Conservation (phyloP, 2,113 vertebrate genomes). For the Mus pahari region DNA sequence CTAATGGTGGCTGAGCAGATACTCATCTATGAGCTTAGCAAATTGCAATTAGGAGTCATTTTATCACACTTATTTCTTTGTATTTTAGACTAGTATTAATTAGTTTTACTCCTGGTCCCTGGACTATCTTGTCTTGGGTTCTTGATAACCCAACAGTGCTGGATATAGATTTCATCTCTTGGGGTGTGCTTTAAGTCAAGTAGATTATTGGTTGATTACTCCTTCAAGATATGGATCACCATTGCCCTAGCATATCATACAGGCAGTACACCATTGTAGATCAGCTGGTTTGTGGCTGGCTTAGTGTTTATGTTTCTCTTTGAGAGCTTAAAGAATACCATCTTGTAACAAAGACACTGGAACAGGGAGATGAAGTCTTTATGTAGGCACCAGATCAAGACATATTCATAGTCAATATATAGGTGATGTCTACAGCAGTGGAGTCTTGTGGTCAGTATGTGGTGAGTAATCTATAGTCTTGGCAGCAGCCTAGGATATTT, state of each 20-base stretch:
- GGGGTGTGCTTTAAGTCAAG: neutral
- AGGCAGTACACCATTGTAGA: too few relatives aligned
- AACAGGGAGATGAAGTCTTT: neutral
- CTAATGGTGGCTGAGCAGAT: neutral
- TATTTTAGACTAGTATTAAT: neutral
- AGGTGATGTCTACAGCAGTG: neutral
- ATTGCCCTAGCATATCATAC: neutral
- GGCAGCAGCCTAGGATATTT: neutral
- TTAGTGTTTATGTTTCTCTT: neutral
- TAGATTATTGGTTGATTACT: neutral
- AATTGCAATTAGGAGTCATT: neutral
- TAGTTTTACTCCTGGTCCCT: neutral
- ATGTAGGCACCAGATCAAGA: neutral
- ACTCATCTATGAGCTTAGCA: neutral
- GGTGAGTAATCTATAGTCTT: neutral
- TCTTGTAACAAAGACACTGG: neutral
- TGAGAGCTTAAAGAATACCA: neutral
- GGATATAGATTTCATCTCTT: neutral
- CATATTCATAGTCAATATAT: neutral
- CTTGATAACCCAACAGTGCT: neutral
- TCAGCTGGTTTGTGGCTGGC: neutral
- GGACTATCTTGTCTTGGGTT: neutral
- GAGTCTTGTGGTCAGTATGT: neutral
- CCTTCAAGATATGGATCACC: too few relatives aligned
- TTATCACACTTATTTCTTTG: neutral